Evolutionary conservation across 2,113 vertebrate genomes (phyloP).

Genomic region (Sprattus sprattus): DNA sequence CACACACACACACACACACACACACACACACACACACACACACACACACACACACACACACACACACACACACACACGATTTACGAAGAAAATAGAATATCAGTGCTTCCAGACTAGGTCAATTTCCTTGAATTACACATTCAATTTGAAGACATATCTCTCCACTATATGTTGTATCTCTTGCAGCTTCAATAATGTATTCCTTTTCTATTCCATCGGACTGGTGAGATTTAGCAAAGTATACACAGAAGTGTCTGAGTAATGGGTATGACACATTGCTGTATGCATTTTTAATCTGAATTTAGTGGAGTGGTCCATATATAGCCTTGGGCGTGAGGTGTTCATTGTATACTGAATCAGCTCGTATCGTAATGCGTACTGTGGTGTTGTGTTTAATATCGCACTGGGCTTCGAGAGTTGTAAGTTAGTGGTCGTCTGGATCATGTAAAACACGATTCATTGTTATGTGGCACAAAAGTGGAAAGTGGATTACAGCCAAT

Average conservation of each 20-base stretch:
- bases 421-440: background rate
- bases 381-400: conserved; percentile 14
- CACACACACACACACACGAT: background rate
- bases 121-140: background rate
- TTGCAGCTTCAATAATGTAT: background rate
- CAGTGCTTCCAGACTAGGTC: background rate
- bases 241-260: background rate
- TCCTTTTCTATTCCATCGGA: background rate
- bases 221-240: background rate
- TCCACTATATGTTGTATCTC: background rate
- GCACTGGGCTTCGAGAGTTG: background rate
- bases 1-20: conserved; percentile 15
- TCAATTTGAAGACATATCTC: conserved; percentile 2
- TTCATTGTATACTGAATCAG: background rate
- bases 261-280: background rate
- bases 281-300: conserved; percentile 10
- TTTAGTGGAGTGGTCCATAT: background rate
- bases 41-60: conserved; percentile 5
- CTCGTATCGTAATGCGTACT: background rate
- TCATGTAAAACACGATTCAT: conserved; percentile 22
- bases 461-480: conserved; percentile 30
- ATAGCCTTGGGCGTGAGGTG: background rate
- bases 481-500: conserved; percentile 53
- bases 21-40: background rate
- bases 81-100: too few relatives aligned